Percentiles rank a stretch among this genome's conserved stretches.
These are phyloP conservation scores for Automeris io DNA, from an alignment of 2,888 invertebrate genomes.

Conservation along the genomic window DNA sequence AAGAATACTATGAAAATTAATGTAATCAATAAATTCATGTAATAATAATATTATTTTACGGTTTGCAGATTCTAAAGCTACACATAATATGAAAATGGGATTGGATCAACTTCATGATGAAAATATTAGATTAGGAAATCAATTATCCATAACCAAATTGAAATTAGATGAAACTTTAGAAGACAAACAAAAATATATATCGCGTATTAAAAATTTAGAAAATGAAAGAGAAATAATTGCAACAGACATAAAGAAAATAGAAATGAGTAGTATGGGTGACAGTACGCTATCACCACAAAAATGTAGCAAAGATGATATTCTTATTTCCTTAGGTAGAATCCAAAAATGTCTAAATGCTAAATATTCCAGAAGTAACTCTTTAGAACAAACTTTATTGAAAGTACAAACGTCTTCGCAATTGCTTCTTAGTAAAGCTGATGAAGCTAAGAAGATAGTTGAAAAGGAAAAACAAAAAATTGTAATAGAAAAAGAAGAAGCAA, in stretches of 20 bases:
- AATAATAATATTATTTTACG: too few relatives aligned
- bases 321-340: conserved; percentile 46
- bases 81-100: conserved; percentile 65
- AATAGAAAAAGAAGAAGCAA: conserved; percentile 56
- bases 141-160: conserved; percentile 37
- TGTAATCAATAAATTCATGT: too few relatives aligned
- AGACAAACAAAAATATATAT: conserved; percentile 38
- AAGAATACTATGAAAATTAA: too few relatives aligned
- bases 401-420: conserved; percentile 58
- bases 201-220: conserved; percentile 37
- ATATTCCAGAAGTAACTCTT: conserved; percentile 31
- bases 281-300: conserved; percentile 38
- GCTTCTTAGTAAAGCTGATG: conserved; percentile 56
- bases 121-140: conserved; percentile 39
- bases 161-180: conserved; percentile 33
- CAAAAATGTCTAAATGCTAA: conserved; percentile 36
- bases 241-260: conserved; percentile 50
- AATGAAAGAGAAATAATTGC: conserved; percentile 48
- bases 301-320: conserved; percentile 39
- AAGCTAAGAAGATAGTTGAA: conserved; percentile 57
- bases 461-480: conserved; percentile 59
- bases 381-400: conserved; percentile 49
- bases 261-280: conserved; percentile 48
- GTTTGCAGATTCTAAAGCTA: conserved; percentile 59
- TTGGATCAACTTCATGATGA: conserved; percentile 44